These are phyloP conservation scores for Amiota minor DNA, from an alignment of 2,888 invertebrate genomes.

Conservation along the genomic window DNA sequence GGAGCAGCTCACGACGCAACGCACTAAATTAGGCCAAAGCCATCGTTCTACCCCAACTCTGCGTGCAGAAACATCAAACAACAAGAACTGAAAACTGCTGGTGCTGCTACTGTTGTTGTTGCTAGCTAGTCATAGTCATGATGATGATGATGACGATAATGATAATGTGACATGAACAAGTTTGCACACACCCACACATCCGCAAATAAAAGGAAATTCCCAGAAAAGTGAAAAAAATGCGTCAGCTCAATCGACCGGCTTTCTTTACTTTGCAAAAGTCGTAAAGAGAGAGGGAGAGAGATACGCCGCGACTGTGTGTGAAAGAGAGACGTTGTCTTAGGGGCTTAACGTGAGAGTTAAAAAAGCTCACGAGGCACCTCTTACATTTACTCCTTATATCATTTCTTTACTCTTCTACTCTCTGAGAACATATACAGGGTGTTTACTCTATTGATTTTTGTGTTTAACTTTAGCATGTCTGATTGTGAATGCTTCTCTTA, in stretches of 20 bases:
- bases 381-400: background rate
- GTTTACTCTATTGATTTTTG: slow-evolving; percentile 16
- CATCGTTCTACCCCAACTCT: slow-evolving; percentile 13
- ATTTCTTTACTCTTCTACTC: background rate
- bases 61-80: background rate
- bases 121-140: slow-evolving; percentile 16
- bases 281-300: too few species aligned
- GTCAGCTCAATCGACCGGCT: slow-evolving; percentile 68
- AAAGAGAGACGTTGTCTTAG: too few species aligned
- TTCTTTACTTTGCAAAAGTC: slow-evolving; percentile 31
- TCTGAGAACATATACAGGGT: background rate
- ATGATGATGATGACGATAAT: slow-evolving; percentile 21
- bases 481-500: background rate
- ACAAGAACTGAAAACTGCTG: background rate
- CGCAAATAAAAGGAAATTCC: slow-evolving; percentile 18
- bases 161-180: slow-evolving; percentile 17
- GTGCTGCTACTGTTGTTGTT: background rate
- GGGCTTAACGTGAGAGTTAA: too few species aligned
- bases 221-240: slow-evolving; percentile 53
- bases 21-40: slow-evolving; percentile 27
- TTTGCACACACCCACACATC: background rate
- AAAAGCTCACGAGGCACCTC: too few species aligned
- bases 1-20: slow-evolving; percentile 26
- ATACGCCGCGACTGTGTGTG: too few species aligned
- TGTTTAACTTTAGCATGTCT: slow-evolving; percentile 5